A percentile compares a stretch with the other conserved stretches of the same genome.
phyloP scores from a whole-genome alignment of 1,140 invertebrate genomes.

The Aleiodes sp. region DNA sequence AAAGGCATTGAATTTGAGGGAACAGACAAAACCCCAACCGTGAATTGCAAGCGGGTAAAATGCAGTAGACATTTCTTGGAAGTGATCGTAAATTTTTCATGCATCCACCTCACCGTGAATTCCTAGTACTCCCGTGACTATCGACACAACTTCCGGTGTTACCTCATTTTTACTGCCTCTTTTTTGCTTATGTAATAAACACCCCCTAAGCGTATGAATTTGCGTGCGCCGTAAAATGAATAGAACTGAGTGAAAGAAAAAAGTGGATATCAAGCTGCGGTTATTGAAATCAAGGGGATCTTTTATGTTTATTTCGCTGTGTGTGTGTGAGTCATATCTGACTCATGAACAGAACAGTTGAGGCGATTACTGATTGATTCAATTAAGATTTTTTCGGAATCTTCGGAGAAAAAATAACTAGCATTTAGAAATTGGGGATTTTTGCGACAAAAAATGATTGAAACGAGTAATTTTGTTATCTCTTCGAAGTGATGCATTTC shows the following conservation, averaged over 20 bases:
- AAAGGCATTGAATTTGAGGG: too few relatives aligned
- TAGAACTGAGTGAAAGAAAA: not conserved
- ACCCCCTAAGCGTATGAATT: not conserved
- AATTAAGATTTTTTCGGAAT: too few relatives aligned
- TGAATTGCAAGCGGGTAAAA: conserved; percentile 16
- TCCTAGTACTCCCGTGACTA: conserved; percentile 36
- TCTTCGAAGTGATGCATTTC: too few relatives aligned
- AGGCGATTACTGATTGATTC: too few relatives aligned
- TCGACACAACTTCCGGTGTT: conserved; percentile 33
- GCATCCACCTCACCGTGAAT: conserved; percentile 28
- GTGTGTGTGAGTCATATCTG: not conserved
- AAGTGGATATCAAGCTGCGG: not conserved
- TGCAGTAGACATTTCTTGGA: conserved; percentile 28
- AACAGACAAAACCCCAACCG: too few relatives aligned
- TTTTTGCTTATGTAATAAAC: not conserved
- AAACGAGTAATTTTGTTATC: too few relatives aligned
- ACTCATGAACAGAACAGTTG: too few relatives aligned
- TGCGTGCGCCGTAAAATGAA: not conserved
- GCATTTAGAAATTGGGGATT: too few relatives aligned
- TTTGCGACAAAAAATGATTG: too few relatives aligned
- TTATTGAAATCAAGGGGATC: conserved; percentile 8
- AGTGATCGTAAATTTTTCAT: conserved; percentile 33
- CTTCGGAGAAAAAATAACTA: too few relatives aligned
- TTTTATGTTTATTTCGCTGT: not conserved
- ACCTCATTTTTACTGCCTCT: not conserved